Percentiles rank a stretch among this genome's conserved stretches.
phyloP scores from a whole-genome alignment of 1,140 invertebrate species.

The Nomia melanderi region DNA sequence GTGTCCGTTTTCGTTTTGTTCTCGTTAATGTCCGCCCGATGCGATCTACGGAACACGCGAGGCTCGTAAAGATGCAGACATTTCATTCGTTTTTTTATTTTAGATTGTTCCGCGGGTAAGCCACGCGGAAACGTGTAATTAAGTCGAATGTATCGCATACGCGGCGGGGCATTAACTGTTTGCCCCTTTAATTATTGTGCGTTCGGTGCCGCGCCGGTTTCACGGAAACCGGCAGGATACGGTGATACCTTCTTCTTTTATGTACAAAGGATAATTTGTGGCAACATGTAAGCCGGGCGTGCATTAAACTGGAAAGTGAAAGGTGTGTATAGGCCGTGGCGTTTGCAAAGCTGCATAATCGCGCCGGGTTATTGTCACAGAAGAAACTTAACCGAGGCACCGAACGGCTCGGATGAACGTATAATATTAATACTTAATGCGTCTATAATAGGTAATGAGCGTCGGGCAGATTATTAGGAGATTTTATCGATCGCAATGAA shows the following conservation, averaged over 20 bases:
- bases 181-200: constrained; percentile 14
- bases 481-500: too few relatives aligned
- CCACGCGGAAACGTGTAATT: constrained; percentile 19
- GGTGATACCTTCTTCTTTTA: not conserved
- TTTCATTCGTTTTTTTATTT: constrained; percentile 1
- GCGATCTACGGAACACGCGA: constrained; percentile 4
- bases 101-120: constrained; percentile 16
- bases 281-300: not conserved
- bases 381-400: not conserved
- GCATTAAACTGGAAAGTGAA: not conserved
- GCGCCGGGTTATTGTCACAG: not conserved
- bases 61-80: constrained; percentile 6
- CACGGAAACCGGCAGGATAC: not conserved
- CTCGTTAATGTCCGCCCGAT: not conserved
- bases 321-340: not conserved
- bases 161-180: constrained; percentile 10
- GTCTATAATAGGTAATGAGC: too few relatives aligned
- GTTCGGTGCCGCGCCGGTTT: not conserved
- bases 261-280: too few relatives aligned
- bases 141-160: not conserved
- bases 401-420: too few relatives aligned
- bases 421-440: too few relatives aligned
- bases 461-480: too few relatives aligned
- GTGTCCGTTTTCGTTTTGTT: not conserved
- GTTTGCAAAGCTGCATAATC: not conserved